phyloP scores from a whole-genome alignment of 2,888 invertebrate genomes.

The Malacosoma neustria region DNA sequence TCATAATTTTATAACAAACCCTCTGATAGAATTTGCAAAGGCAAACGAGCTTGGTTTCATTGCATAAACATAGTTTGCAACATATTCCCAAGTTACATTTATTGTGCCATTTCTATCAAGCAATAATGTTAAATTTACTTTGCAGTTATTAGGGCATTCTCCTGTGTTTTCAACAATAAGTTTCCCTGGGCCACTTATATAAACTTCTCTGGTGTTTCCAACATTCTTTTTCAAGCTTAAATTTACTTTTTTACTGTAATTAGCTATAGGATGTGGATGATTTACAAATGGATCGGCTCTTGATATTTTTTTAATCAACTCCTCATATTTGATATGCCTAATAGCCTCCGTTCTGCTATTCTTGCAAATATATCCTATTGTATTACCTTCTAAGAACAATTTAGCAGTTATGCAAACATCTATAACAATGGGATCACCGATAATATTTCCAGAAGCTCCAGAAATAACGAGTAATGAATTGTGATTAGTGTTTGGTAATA shows the following conservation, averaged over 20 bases:
- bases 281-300: conserved; percentile 39
- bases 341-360: conserved; percentile 75
- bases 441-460: conserved; percentile 79
- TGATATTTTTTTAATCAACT: conserved; percentile 41
- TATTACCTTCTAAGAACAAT: conserved; percentile 70
- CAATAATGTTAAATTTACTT: conserved; percentile 75
- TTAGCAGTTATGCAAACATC: conserved; percentile 75
- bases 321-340: conserved; percentile 43
- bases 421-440: conserved; percentile 77
- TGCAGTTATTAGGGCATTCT: conserved; percentile 80
- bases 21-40: conserved; percentile 77
- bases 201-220: conserved; percentile 73
- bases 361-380: conserved; percentile 73
- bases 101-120: conserved; percentile 70
- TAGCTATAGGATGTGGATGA: conserved; percentile 35
- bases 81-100: conserved; percentile 76
- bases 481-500: conserved; percentile 63
- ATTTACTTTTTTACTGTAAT: conserved; percentile 56
- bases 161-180: conserved; percentile 83
- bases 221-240: conserved; percentile 73
- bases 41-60: conserved; percentile 82
- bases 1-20: conserved; percentile 89
- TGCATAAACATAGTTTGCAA: conserved; percentile 78
- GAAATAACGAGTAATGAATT: conserved; percentile 81
- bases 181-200: conserved; percentile 76